phyloP scores from a whole-genome alignment of 2,113 vertebrate species.

The Orcinus orca region DNA sequence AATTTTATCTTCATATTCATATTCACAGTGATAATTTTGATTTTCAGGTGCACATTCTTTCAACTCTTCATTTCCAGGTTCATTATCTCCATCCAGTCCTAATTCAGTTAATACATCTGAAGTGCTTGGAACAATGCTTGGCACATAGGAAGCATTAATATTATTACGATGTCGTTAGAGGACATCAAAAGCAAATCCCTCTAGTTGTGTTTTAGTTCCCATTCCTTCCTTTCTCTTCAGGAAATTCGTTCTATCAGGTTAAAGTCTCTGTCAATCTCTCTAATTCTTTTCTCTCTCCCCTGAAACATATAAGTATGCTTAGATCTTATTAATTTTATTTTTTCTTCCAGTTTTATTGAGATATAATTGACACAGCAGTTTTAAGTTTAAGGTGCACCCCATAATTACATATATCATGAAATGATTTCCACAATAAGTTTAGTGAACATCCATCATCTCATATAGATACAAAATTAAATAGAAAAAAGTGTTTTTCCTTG shows the following conservation, averaged over 20 bases:
- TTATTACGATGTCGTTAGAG: neutral
- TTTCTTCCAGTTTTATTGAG: neutral
- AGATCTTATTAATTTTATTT: neutral
- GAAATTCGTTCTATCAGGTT: conserved; percentile 17
- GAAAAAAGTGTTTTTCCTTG: neutral
- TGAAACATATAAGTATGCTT: neutral
- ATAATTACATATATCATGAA: neutral
- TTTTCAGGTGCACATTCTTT: conserved; percentile 26
- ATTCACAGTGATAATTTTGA: conserved; percentile 33
- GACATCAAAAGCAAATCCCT: neutral
- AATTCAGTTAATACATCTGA: neutral
- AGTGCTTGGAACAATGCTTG: neutral
- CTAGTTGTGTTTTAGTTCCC: neutral
- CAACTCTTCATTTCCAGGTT: neutral
- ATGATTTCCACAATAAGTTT: neutral
- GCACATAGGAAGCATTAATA: neutral
- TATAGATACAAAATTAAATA: neutral
- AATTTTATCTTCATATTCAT: neutral
- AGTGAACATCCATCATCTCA: neutral
- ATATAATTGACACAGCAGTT: neutral
- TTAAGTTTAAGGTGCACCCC: neutral
- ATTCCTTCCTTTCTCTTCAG: neutral
- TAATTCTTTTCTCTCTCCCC: neutral
- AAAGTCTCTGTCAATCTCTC: neutral
- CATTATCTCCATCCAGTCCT: neutral